Evolutionary conservation across 2,113 vertebrate species (phyloP).

Genomic region (Heterotilapia buettikoferi): DNA sequence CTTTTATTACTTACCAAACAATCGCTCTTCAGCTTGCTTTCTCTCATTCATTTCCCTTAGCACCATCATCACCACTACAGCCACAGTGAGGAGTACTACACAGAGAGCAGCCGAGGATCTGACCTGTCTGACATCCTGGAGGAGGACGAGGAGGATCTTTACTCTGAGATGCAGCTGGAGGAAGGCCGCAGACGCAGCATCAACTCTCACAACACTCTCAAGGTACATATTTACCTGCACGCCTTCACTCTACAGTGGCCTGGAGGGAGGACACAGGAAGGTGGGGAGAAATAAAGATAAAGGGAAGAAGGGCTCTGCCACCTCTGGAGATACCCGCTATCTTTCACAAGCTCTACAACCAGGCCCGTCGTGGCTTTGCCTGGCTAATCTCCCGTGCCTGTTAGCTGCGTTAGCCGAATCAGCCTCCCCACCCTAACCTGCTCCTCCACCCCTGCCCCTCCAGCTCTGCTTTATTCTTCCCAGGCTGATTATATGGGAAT

Average conservation of each 20-base stretch:
- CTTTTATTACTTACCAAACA: neutral
- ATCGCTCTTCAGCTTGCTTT: neutral
- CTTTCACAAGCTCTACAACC: slow-evolving; percentile 10
- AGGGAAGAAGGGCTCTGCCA: neutral
- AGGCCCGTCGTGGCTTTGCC: slow-evolving; percentile 45
- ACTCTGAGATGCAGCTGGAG: slow-evolving; percentile 95
- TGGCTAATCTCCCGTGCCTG: slow-evolving; percentile 18
- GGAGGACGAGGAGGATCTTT: slow-evolving; percentile 97
- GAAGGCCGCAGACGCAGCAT: slow-evolving; percentile 86
- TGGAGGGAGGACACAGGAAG: neutral
- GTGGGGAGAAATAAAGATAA: neutral
- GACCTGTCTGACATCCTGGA: slow-evolving; percentile 98
- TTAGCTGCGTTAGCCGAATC: neutral
- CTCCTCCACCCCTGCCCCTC: neutral
- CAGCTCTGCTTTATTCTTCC: slow-evolving; percentile 29
- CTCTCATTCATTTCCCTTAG: slow-evolving; percentile 33
- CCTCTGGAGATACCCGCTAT: neutral
- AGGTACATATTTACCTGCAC: slow-evolving; percentile 72
- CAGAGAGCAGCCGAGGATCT: slow-evolving; percentile 93
- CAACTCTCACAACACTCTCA: slow-evolving; percentile 86
- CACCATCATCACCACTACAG: slow-evolving; percentile 83
- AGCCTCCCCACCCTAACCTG: neutral
- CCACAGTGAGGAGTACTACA: slow-evolving; percentile 90
- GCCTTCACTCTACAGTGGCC: neutral
- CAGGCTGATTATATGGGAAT: slow-evolving; percentile 33